Conservation (phyloP, 2,797 vertebrate genomes). For the Paguma larvata region DNA sequence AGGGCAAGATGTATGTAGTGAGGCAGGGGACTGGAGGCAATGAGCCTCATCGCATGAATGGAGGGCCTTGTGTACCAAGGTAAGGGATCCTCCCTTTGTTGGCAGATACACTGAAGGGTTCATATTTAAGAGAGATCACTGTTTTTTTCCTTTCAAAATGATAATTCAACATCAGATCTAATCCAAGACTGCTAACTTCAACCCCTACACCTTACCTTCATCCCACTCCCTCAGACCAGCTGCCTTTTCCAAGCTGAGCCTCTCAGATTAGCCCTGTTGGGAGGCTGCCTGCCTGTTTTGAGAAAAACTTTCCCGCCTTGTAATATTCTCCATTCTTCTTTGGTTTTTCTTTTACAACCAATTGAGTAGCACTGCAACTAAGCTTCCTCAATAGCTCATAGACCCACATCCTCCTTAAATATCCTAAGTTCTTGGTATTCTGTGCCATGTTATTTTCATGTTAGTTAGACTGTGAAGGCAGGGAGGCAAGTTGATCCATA, state of each 20-base stretch:
- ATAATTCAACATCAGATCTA: background rate
- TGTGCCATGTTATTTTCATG: background rate
- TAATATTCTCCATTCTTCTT: background rate
- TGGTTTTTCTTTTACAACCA: background rate
- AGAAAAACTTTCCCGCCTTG: background rate
- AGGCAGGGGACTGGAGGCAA: accelerated
- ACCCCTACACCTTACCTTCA: background rate
- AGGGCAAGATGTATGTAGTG: background rate
- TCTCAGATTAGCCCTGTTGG: background rate
- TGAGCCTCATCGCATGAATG: background rate
- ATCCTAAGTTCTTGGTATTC: background rate
- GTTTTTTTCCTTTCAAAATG: background rate
- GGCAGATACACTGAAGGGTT: background rate
- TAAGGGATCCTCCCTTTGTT: background rate
- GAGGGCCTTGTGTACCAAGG: background rate
- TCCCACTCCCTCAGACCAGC: background rate
- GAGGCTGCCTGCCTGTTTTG: background rate
- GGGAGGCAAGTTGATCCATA: background rate
- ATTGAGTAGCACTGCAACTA: background rate
- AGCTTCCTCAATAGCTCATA: background rate
- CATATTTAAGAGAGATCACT: background rate
- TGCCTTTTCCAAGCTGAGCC: background rate
- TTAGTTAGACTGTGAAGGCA: background rate
- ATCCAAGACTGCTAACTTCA: background rate
- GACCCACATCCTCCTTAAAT: background rate